Evolutionary conservation across 2,888 invertebrate genomes (phyloP).

Genomic region (Chrysomela aeneicollis): DNA sequence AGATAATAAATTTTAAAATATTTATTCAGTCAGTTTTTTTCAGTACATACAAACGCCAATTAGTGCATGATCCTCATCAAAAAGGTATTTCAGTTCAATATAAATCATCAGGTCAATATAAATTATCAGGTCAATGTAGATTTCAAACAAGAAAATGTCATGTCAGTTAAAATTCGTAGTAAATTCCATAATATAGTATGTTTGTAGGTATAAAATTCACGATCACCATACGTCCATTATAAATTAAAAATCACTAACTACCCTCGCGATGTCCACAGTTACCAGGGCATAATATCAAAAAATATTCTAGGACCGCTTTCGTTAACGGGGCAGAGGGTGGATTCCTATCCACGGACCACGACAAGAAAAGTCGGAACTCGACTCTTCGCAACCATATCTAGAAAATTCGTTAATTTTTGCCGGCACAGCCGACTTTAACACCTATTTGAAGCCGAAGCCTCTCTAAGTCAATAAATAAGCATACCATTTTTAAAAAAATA

Average conservation of each 20-base stretch:
- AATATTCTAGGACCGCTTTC: constrained; percentile 6
- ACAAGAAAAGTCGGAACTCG: constrained; percentile 16
- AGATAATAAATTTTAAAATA: constrained; percentile 8
- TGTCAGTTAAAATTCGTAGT: not conserved
- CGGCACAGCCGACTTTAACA: constrained; percentile 23
- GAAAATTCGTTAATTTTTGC: constrained; percentile 30
- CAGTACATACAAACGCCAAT: constrained; percentile 15
- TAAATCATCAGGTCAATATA: not conserved
- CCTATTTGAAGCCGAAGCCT: constrained; percentile 26
- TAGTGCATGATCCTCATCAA: not conserved
- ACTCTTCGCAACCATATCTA: constrained; percentile 29
- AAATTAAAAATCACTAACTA: not conserved
- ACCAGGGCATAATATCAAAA: not conserved
- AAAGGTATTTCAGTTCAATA: not conserved
- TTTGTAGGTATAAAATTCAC: not conserved
- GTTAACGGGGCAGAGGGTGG: constrained; percentile 17
- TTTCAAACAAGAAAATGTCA: not conserved
- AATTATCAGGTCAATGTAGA: not conserved
- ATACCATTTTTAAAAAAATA: constrained; percentile 25
- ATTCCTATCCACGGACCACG: constrained; percentile 22
- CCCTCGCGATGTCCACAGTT: constrained; percentile 3
- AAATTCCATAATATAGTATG: not conserved
- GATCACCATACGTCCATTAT: constrained; percentile 2
- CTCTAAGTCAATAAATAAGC: constrained; percentile 24
- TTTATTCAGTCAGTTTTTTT: constrained; percentile 15